Evolutionary conservation across 2,113 vertebrate genomes (phyloP).

Genomic region (Protomyctophum bolini): DNA sequence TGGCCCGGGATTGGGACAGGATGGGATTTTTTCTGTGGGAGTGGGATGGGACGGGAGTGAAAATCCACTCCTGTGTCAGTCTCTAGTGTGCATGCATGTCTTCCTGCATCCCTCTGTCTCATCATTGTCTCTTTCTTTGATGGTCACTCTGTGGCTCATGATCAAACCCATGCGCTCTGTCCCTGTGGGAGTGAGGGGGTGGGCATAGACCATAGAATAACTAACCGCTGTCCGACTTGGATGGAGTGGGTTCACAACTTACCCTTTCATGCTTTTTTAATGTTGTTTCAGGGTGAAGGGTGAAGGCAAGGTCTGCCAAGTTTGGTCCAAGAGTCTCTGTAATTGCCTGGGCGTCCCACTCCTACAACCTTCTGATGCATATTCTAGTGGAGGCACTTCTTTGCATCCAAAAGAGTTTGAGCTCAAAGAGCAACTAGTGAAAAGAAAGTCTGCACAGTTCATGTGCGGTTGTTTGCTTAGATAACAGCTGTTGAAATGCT

Average conservation of each 20-base stretch:
- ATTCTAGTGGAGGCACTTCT: not conserved
- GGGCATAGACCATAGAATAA: conserved; percentile 7
- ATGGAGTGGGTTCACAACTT: not conserved
- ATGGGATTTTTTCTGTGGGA: too few species aligned
- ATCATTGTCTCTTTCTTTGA: conserved; percentile 7
- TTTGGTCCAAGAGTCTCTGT: not conserved
- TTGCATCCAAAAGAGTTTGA: not conserved
- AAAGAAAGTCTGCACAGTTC: not conserved
- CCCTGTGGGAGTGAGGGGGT: conserved; percentile 21
- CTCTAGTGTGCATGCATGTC: too few species aligned
- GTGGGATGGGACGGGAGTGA: too few species aligned
- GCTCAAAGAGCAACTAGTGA: not conserved
- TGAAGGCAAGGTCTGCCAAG: not conserved
- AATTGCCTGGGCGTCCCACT: not conserved
- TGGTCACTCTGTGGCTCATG: conserved; percentile 17
- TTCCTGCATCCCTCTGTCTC: too few species aligned
- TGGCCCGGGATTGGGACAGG: too few species aligned
- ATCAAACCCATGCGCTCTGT: conserved; percentile 10
- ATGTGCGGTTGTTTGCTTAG: too few species aligned
- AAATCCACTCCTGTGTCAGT: too few species aligned
- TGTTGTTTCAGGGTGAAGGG: conserved; percentile 7
- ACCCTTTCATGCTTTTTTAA: not conserved
- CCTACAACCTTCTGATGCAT: not conserved
- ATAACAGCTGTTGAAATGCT: too few species aligned
- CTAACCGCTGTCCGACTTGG: not conserved